Evolutionary conservation across 2,888 invertebrate genomes (phyloP), one percentile per base, ranked within the genome.

Genomic region (Mystacides longicornis): DNA sequence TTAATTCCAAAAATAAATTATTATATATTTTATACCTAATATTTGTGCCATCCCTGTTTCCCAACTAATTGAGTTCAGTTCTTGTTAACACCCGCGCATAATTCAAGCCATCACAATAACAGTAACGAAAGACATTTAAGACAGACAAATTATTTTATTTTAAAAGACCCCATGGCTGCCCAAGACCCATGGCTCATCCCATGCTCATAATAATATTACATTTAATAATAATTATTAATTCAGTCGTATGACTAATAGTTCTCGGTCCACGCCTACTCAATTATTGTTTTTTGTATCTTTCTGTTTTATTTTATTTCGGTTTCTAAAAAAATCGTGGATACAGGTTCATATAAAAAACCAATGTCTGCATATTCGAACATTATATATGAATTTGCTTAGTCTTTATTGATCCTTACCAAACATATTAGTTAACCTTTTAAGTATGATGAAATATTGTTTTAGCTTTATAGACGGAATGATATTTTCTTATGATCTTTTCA

Each of bases 11-110:
- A n/a, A n/a, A n/a, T n/a, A n/a, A n/a, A 11, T 9, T 31, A 31
- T 9, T 31, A 31, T 31, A 31, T 9, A 31, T 31, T 31, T 31
- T 9, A 9, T 31, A 9, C 31, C 31, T 31, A 11, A 9, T 31
- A 9, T 31, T 31, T 31, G 11, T 31, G n/a, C 7, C 46, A 46
- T 14, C 46, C 46, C 46, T 46, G 21, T 19, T 18, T 3, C 20
- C 19, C 4, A n/a, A 20, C 46, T 37, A 37, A 37, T 37, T 37
- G 37, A 37, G 37, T 37, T 37, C 14, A 16, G 37, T 37, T 37
- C 37, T 37, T 37, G 37, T 37, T 37, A 37, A 37, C 37, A 37
- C 37, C n/a, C n/a, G 37, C 37, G 37, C 16, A 37, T 37, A 37
- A 37, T 37, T 37, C 16, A 37, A 37, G 37, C 16, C 37, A 37